phyloP scores from a whole-genome alignment of 2,797 vertebrate species.

The Petrocephalus schoutedeni region DNA sequence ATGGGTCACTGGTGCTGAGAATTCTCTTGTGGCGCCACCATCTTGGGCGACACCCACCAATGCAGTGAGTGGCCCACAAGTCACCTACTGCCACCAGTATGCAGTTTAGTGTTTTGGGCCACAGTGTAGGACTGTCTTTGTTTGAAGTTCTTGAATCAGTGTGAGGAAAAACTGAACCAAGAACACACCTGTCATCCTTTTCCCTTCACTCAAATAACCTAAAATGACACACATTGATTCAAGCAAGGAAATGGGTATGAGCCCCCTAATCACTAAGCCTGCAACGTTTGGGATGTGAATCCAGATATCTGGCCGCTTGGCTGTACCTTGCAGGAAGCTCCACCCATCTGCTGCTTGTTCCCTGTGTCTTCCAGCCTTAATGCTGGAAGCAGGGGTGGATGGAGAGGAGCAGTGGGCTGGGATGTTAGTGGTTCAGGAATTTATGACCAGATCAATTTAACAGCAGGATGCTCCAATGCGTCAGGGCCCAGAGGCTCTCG shows the following conservation, averaged over 20 bases:
- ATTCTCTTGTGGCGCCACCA: background rate
- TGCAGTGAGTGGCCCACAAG: background rate
- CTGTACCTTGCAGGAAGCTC: background rate
- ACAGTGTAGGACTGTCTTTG: background rate
- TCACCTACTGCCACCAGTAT: background rate
- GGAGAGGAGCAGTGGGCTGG: background rate
- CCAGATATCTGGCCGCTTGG: background rate
- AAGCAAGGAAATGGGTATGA: background rate
- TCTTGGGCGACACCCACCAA: background rate
- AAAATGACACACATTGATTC: background rate
- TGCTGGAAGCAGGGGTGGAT: background rate
- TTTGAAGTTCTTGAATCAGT: background rate
- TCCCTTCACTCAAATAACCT: background rate
- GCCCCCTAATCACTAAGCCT: background rate
- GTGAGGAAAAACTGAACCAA: background rate
- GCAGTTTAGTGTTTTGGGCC: background rate
- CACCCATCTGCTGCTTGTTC: background rate
- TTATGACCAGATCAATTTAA: slow-evolving; percentile 11
- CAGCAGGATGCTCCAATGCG: background rate
- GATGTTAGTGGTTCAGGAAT: background rate
- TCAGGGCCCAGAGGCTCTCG: background rate
- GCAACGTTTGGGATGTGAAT: background rate
- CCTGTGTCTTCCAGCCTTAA: background rate
- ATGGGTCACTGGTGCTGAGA: background rate
- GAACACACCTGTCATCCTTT: background rate